Evolutionary conservation across 2,797 vertebrate species (phyloP), one percentile per base, ranked within the genome.

Genomic region (Gallinago stenura): DNA sequence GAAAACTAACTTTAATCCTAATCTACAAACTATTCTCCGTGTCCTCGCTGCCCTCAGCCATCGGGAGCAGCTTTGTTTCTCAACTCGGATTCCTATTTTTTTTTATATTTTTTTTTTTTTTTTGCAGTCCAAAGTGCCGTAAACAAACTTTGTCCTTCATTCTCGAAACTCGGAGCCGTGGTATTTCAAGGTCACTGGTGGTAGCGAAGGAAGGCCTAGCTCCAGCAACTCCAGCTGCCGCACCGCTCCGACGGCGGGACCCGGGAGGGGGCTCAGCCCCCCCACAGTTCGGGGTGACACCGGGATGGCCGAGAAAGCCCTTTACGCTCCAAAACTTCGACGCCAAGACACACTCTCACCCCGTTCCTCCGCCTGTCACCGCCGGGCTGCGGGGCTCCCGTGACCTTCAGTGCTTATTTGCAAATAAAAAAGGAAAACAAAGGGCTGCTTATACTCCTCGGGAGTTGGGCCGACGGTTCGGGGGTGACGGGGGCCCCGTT

Each of bases 181-280:
- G 98, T 98, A 96, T 98, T 98, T 99, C 99, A 99, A 99, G 99
- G 99, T 99, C 99, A 99, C 98, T 98, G 95, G 96, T 98, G 98
- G 12, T 58, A 83, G 92, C 22, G 41, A 92, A 76, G 95, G 89
- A 16, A 97, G 98, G 98, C 98, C 98, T 88, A 65, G 83, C 83
- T 93, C 75, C 66, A 72, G 80, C 97, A 98, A 98, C 98, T 98
- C 98, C 97, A 95, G 97, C 97, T 97, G 97, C 97, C 95, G 96
- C 94, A 97, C 97, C 15, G 86, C 61, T 85, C 68, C 94, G 95
- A 93, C 87, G 97, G 62, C 3, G 51, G 43, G 33, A 87, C 68
- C 77, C 14, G 25, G 8, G 33, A 20, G 0, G 4, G 97, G 93
- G 21, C 82, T 88, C 73, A 4, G 35, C 33, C 58, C 58, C 86